Conservation (phyloP, 2,797 vertebrate genomes). For the Scleropages formosus region DNA sequence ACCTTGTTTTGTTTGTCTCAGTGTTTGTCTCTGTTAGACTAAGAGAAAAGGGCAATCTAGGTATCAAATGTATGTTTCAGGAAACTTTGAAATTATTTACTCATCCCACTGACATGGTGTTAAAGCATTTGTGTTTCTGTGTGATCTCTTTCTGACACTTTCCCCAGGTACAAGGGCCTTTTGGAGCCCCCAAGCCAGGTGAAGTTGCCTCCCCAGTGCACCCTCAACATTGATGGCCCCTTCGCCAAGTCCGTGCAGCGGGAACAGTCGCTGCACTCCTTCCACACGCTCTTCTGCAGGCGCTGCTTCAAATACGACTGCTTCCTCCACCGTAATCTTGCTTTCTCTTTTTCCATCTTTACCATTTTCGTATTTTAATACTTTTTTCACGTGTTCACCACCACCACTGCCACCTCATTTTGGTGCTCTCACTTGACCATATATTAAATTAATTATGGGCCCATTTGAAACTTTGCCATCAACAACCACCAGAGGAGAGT, state of each 20-base stretch:
- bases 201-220: slow-evolving; percentile 89
- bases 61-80: neutral
- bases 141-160: neutral
- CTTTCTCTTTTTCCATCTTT: neutral
- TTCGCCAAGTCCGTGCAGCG: slow-evolving; percentile 93
- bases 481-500: neutral
- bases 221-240: slow-evolving; percentile 91
- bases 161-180: slow-evolving; percentile 85
- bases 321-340: slow-evolving; percentile 84
- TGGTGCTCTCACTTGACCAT: neutral
- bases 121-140: neutral
- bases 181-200: slow-evolving; percentile 81
- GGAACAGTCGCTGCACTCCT: slow-evolving; percentile 94
- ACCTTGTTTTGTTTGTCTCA: neutral
- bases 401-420: neutral
- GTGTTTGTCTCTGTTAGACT: neutral
- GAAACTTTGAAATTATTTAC: neutral
- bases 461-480: neutral
- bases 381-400: neutral
- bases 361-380: neutral
- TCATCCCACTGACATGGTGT: neutral
- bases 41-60: too few species aligned
- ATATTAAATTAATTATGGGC: neutral
- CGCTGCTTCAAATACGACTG: slow-evolving; percentile 99
- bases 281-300: slow-evolving; percentile 96